Base-by-base conservation (phyloP, 2,888 invertebrate species). In the Trichopria drosophilae region DNA sequence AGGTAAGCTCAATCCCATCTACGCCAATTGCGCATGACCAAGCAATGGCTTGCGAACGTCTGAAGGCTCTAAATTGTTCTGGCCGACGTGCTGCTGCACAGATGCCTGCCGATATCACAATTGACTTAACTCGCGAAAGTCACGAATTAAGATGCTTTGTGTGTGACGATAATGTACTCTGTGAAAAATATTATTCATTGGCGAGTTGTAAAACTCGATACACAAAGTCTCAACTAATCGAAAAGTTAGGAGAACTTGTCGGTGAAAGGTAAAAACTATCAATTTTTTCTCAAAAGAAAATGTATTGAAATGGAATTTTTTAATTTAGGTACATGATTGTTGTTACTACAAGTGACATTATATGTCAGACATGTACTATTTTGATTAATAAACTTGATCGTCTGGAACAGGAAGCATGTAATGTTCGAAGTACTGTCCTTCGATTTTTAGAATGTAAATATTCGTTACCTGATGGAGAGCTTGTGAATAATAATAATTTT, bases 191-290 rank as follows among this genome's bases (percentile, higher is more conserved):
- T 54, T 76, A 75, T 46, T 53, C 67, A 3, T 54, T 76, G 31
- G 75, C 75, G 18, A 67, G 71, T 12, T 76, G 75, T 57, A 66
- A 67, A 35, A 73, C 75, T 1, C 74, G 73, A 34, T 66, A 62
- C 10, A 35, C 56, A 10, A 48, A 44, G 16, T 34, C 32, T 10
- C 19, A 12, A 7, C 26, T 53, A 28, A 43, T 76, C 46, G 72
- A 75, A 49, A 76, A 76, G 59, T 62, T 76, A 32, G 76, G 75
- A 36, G 71, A 75, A 55, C 59, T 76, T 6, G 70, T 76, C 24
- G 76, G 76, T 15, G 74, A 75, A 53, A 68, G 69, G 75, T 75
- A 62, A n/a, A n/a, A n/a, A n/a, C n/a, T n/a, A n/a, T n/a, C n/a
- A n/a, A n/a, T n/a, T n/a, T n/a, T n/a, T n/a, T n/a, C n/a, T n/a